Conservation (phyloP, 2,797 vertebrate species). For the Mormyrus proboscirostris region DNA sequence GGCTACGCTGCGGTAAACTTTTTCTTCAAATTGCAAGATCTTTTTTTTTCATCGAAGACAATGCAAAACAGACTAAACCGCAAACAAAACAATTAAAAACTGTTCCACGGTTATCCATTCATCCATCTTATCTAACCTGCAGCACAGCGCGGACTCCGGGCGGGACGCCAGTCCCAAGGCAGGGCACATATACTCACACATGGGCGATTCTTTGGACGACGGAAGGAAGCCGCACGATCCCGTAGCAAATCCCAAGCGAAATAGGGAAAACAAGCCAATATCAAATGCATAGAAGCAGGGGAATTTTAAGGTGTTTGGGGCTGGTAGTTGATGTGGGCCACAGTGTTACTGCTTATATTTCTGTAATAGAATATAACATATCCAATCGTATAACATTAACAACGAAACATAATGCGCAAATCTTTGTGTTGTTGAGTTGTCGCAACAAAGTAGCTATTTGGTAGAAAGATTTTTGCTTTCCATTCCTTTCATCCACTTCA, state of each 20-base stretch:
- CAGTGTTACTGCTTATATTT: not conserved
- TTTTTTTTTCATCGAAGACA: not conserved
- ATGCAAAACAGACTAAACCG: not conserved
- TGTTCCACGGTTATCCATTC: not conserved
- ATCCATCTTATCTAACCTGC: not conserved
- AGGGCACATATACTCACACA: not conserved
- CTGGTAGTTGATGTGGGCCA: not conserved
- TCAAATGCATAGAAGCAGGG: not conserved
- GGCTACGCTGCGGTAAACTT: not conserved
- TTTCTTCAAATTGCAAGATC: not conserved
- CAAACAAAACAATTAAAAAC: not conserved
- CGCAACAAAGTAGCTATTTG: not conserved
- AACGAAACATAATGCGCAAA: not conserved
- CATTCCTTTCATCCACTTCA: not conserved
- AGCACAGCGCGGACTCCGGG: not conserved
- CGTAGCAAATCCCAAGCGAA: not conserved
- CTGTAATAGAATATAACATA: not conserved
- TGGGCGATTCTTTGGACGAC: not conserved
- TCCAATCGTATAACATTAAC: not conserved
- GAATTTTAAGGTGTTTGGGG: not conserved
- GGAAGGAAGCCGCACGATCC: not conserved
- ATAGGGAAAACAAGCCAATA: not conserved
- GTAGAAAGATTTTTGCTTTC: not conserved
- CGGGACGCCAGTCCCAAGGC: not conserved
- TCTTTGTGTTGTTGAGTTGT: not conserved